Conservation (phyloP, 1,140 invertebrate species). For the Rhagoletis pomonella region DNA sequence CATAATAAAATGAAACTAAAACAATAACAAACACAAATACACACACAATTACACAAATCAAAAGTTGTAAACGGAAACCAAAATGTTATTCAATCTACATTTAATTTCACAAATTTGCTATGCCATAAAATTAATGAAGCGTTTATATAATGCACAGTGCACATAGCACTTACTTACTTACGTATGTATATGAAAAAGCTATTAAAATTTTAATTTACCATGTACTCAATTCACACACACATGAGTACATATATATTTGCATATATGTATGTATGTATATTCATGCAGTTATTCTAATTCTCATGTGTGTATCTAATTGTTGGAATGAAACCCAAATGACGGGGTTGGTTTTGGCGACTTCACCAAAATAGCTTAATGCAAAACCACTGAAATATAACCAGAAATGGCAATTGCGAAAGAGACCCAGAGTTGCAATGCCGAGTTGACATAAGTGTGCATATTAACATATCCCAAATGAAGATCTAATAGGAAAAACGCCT, state of each 20-base stretch:
- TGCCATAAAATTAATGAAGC: slow-evolving; percentile 40
- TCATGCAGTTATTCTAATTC: no score
- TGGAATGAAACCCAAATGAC: neutral
- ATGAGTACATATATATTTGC: neutral
- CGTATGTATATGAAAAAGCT: neutral
- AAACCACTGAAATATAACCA: neutral
- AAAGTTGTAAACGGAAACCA: slow-evolving; percentile 35
- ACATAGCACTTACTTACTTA: no score
- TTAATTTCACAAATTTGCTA: slow-evolving; percentile 34
- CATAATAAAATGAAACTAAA: neutral
- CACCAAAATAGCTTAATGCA: neutral
- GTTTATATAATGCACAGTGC: neutral
- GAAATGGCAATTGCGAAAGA: neutral
- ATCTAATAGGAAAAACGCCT: no score
- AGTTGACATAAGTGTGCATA: no score
- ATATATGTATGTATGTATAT: neutral
- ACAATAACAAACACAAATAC: neutral
- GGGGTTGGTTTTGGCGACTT: neutral
- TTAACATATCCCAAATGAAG: no score
- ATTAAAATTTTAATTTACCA: slow-evolving; percentile 15
- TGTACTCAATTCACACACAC: no score
- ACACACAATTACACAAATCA: neutral
- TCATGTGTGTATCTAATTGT: neutral
- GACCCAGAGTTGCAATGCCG: no score
- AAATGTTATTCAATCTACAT: slow-evolving; percentile 42